These are phyloP conservation scores for Temnothorax curvispinosus DNA, from an alignment of 1,140 invertebrate genomes.

Conservation along the genomic window DNA sequence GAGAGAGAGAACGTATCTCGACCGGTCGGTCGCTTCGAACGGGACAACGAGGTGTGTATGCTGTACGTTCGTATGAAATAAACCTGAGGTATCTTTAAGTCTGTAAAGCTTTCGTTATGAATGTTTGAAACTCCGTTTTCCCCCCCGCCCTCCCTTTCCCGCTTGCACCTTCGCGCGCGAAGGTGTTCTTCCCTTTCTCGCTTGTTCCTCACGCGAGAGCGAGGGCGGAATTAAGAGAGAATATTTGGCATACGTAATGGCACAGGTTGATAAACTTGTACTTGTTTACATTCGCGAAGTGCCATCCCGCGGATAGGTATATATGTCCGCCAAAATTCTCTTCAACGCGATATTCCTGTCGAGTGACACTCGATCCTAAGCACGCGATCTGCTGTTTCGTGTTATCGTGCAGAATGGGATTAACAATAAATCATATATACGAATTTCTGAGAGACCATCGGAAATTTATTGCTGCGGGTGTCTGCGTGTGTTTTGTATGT, in stretches of 20 bases:
- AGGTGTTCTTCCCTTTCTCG: not conserved
- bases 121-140: conserved; percentile 37
- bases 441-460: conserved; percentile 25
- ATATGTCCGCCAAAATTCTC: conserved; percentile 68
- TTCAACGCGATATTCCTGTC: conserved; percentile 31
- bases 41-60: conserved; percentile 19
- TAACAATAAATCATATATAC: conserved; percentile 25
- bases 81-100: conserved; percentile 74
- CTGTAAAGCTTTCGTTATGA: conserved; percentile 72
- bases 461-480: conserved; percentile 35
- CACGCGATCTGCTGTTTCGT: not conserved
- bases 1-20: not conserved
- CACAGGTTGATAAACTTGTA: conserved; percentile 64
- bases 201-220: not conserved
- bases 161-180: no score
- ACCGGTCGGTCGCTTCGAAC: conserved; percentile 46
- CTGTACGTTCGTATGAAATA: conserved; percentile 63
- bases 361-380: conserved; percentile 11
- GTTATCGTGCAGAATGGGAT: conserved; percentile 27
- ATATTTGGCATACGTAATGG: conserved; percentile 73
- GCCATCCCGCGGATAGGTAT: conserved; percentile 39
- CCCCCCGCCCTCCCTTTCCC: not conserved
- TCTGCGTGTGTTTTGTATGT: not conserved
- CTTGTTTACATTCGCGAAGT: conserved; percentile 43
- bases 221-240: conserved; percentile 56